phyloP scores from a whole-genome alignment of 1,140 invertebrate species.

The Aradophagus sp. region DNA sequence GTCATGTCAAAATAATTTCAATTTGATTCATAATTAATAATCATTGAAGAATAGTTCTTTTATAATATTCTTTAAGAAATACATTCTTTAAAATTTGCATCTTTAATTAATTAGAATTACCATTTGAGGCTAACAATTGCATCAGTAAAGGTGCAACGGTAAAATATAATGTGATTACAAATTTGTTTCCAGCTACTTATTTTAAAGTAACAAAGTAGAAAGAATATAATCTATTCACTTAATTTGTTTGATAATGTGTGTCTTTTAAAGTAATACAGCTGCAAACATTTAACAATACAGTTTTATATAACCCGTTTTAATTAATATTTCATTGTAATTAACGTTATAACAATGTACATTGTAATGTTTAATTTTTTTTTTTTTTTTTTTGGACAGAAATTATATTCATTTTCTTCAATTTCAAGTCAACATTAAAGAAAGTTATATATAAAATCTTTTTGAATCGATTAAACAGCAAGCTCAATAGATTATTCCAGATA shows the following conservation, averaged over 20 bases:
- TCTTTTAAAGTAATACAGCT: conserved; percentile 13
- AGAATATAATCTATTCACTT: too few relatives aligned
- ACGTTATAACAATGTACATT: too few relatives aligned
- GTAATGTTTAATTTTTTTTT: too few relatives aligned
- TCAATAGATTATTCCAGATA: too few relatives aligned
- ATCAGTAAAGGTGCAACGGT: conserved; percentile 38
- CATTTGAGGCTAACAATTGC: conserved; percentile 22
- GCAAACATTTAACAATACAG: conserved; percentile 16
- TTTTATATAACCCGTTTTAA: conserved; percentile 1
- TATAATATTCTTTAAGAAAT: conserved; percentile 12
- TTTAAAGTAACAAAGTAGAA: conserved; percentile 26
- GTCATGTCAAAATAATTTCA: conserved; percentile 21
- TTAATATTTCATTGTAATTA: background rate
- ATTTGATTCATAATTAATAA: conserved; percentile 5
- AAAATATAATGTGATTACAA: conserved; percentile 39
- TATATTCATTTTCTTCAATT: too few relatives aligned
- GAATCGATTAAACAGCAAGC: too few relatives aligned
- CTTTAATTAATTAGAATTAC: conserved; percentile 20
- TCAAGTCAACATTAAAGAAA: too few relatives aligned
- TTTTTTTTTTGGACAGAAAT: too few relatives aligned
- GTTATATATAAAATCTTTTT: too few relatives aligned
- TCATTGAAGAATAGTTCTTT: conserved; percentile 1
- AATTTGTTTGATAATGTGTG: too few relatives aligned
- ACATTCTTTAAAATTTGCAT: conserved; percentile 28
- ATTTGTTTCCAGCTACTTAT: conserved; percentile 17